Conservation (phyloP, 2,797 vertebrate species). For the Alouatta caraya region DNA sequence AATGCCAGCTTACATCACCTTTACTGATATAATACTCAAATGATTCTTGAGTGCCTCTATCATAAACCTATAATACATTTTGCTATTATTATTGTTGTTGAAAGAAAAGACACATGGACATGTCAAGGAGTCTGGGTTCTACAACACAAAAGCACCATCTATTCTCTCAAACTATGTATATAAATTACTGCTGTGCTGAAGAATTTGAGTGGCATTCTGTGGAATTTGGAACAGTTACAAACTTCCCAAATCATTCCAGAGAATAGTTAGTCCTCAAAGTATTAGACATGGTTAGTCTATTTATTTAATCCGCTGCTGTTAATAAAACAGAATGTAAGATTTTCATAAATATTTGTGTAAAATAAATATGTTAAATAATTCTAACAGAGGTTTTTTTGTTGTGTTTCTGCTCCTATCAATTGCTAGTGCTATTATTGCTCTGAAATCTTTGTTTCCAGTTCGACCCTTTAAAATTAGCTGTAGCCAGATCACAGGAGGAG, state of each 20-base stretch:
- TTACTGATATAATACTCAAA: neutral
- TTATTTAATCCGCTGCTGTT: neutral
- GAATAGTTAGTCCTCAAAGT: neutral
- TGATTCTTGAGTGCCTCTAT: neutral
- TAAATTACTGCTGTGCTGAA: neutral
- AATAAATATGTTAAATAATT: neutral
- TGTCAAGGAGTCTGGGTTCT: neutral
- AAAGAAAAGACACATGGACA: neutral
- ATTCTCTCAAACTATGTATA: neutral
- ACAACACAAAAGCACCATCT: neutral
- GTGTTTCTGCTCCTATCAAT: neutral
- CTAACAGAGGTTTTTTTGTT: neutral
- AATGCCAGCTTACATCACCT: neutral
- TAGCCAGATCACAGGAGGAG: neutral
- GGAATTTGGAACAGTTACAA: neutral
- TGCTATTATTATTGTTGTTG: neutral
- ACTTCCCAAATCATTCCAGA: neutral
- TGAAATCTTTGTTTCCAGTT: neutral
- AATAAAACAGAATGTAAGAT: neutral
- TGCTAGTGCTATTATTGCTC: neutral
- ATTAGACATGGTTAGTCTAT: neutral
- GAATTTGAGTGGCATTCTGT: neutral
- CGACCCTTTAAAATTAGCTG: neutral
- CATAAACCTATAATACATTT: neutral
- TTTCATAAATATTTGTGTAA: neutral